Percentiles rank a stretch among this genome's conserved stretches.
These are phyloP conservation scores for Drosophila siamana DNA, from an alignment of 2,888 invertebrate species.

Conservation along the genomic window DNA sequence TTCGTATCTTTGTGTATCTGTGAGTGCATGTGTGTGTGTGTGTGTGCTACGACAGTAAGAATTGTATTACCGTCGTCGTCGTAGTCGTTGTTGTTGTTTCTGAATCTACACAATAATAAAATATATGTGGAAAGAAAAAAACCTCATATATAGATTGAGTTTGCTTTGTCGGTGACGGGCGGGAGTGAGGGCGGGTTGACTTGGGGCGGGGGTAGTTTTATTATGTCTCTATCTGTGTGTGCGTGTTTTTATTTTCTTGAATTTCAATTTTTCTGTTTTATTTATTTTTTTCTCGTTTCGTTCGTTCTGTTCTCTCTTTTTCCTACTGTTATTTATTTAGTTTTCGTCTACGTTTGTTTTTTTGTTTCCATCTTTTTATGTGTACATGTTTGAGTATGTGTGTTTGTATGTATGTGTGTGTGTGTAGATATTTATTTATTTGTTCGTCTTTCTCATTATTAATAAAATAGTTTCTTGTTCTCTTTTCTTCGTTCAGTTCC, in stretches of 20 bases:
- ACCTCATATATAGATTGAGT: constrained; percentile 60
- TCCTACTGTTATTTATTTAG: constrained; percentile 71
- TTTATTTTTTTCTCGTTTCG: constrained; percentile 7
- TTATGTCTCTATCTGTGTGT: constrained; percentile 31
- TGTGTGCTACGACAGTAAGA: constrained; percentile 77
- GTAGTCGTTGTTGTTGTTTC: constrained; percentile 53
- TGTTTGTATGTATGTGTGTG: constrained; percentile 8
- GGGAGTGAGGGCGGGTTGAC: neutral
- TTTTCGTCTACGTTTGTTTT: constrained; percentile 67
- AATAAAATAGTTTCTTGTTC: constrained; percentile 81
- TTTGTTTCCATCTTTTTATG: constrained; percentile 26
- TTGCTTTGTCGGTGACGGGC: constrained; percentile 43
- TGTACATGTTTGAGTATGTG: constrained; percentile 5
- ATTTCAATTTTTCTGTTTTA: constrained; percentile 52
- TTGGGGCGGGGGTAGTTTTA: constrained; percentile 14
- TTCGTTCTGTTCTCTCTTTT: constrained; percentile 35
- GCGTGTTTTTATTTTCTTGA: constrained; percentile 66
- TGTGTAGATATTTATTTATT: constrained; percentile 37
- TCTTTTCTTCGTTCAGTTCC: constrained; percentile 75
- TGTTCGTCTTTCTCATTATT: constrained; percentile 70
- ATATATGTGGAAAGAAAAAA: constrained; percentile 28
- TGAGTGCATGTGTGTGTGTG: constrained; percentile 48
- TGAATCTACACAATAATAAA: constrained; percentile 75
- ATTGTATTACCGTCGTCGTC: constrained; percentile 71
- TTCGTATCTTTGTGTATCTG: constrained; percentile 68